Base-by-base conservation (phyloP, 64 coral and sea anemone genomes). In the Pocillopora verrucosa region DNA sequence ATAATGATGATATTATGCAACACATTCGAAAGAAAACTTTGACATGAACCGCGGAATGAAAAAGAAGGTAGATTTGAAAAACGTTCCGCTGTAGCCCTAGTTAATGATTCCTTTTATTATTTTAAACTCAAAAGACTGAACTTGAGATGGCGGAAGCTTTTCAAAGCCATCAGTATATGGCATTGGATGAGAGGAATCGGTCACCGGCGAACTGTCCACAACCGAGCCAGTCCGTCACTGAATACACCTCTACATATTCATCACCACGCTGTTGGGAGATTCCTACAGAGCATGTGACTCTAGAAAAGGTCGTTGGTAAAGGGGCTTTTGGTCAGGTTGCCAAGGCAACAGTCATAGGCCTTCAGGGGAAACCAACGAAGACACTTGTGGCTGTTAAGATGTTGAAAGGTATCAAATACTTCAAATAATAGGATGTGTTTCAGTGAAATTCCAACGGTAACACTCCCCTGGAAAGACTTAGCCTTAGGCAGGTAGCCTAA, bases 311-410 rank as follows among this genome's bases (percentile, higher is more conserved):
- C 16, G 79, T 92, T 59, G 90, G 90, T 4, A 92, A 86, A 63
- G 90, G 90, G 13, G 82, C 90, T 15, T 92, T 92, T 92, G 90
- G 82, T 41, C 90, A 82, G 45, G 90, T 92, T 16, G 75, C 83
- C 74, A 86, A 92, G 15, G 90, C 73, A 87, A 74, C 58, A 34
- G 90, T 65, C 22, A 16, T 2, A 30, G 74, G 59, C 35, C 45
- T 92, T 25, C 72, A 74, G 34, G 67, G 63, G 25, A 78, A 34
- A 11, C 10, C 58, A 4, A 38, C 59, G n/a, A 57, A 51, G 82
- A 86, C 82, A 36, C 56, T 38, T 0, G 90, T 86, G 10, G 90
- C 90, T 2, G 65, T 92, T 6, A 92, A 92, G 61, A 92, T 74
- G 72, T 70, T 84, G 16, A 78, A 86, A 60, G 74, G 90, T 92